These are phyloP conservation scores for Neodiprion fabricii DNA, from an alignment of 1,140 invertebrate species.

Conservation along the genomic window DNA sequence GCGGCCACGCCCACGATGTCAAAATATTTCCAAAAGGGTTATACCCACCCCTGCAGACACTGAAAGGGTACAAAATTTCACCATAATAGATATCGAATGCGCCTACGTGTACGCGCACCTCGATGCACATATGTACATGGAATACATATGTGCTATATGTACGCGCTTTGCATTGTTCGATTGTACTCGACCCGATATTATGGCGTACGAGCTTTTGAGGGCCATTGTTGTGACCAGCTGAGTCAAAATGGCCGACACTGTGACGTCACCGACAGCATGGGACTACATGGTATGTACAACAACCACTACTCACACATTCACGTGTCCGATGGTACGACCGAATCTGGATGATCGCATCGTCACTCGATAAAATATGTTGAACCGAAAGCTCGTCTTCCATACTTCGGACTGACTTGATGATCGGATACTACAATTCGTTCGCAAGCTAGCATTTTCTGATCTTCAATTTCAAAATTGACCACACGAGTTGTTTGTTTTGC, in stretches of 20 bases:
- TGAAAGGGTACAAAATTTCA: constrained; percentile 41
- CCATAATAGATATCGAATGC: constrained; percentile 18
- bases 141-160: neutral
- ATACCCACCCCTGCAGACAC: constrained; percentile 6
- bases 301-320: too few species aligned
- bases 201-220: constrained; percentile 50
- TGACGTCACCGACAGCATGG: constrained; percentile 46
- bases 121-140: neutral
- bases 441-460: too few species aligned
- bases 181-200: constrained; percentile 39
- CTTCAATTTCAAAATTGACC: too few species aligned
- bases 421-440: too few species aligned
- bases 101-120: neutral
- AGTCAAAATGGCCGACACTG: constrained; percentile 56
- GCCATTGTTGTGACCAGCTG: constrained; percentile 56
- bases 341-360: too few species aligned
- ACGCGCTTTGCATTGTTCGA: neutral
- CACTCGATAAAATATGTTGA: too few species aligned
- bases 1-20: constrained; percentile 49
- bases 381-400: too few species aligned
- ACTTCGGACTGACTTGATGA: too few species aligned
- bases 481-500: too few species aligned
- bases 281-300: constrained; percentile 22
- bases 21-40: constrained; percentile 53
- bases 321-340: too few species aligned